Conservation (phyloP, 1,140 invertebrate genomes). For the Aphaenogaster floridana region DNA sequence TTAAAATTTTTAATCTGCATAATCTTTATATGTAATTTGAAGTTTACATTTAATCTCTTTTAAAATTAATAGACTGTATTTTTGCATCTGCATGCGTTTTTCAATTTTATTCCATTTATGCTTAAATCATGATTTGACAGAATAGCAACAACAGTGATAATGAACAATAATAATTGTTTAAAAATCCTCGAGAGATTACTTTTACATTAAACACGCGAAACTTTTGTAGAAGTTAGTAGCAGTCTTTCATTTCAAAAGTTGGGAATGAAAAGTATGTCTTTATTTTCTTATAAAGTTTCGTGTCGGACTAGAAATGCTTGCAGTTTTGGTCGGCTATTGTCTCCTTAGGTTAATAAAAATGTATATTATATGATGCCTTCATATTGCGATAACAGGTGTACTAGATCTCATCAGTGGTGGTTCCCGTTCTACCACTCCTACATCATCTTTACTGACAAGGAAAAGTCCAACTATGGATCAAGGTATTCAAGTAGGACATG, state of each 20-base stretch:
- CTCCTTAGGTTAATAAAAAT: not conserved
- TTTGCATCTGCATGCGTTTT: conserved; percentile 46
- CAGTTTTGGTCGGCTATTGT: conserved; percentile 24
- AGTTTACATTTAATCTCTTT: conserved; percentile 28
- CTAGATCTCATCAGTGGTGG: conserved; percentile 92
- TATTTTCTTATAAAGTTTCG: conserved; percentile 44
- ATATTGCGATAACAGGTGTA: conserved; percentile 85
- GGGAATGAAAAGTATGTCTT: conserved; percentile 32
- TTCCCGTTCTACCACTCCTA: conserved; percentile 93
- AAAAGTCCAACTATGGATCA: conserved; percentile 95
- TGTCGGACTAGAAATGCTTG: conserved; percentile 23
- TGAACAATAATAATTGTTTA: conserved; percentile 56
- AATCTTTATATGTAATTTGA: not conserved
- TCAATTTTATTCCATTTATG: conserved; percentile 34
- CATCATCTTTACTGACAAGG: conserved; percentile 88
- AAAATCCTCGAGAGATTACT: conserved; percentile 56
- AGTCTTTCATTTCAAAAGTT: conserved; percentile 52
- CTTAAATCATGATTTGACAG: conserved; percentile 62
- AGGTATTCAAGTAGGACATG: conserved; percentile 90
- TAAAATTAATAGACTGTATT: conserved; percentile 58
- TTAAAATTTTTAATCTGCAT: not conserved
- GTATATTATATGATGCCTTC: conserved; percentile 10
- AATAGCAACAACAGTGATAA: conserved; percentile 83
- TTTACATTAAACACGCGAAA: conserved; percentile 40
- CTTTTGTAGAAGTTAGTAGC: conserved; percentile 22